These are phyloP conservation scores for Gortyna flavago DNA, from an alignment of 2,888 invertebrate genomes.

Conservation along the genomic window DNA sequence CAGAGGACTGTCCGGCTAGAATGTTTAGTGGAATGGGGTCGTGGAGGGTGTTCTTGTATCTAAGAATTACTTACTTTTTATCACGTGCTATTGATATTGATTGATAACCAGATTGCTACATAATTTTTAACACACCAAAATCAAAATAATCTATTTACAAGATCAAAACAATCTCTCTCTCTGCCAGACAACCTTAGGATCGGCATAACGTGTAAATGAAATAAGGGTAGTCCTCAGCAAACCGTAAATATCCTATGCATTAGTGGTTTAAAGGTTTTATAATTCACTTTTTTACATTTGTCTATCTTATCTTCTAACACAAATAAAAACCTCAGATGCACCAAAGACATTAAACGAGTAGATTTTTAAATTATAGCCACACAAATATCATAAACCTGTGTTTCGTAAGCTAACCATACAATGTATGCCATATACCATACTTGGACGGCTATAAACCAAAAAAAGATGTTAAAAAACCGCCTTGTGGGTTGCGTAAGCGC, in stretches of 20 bases:
- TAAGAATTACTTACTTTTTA: neutral
- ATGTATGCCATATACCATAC: slow-evolving; percentile 57
- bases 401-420: slow-evolving; percentile 59
- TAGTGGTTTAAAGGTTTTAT: neutral
- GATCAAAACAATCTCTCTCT: no score
- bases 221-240: neutral
- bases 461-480: slow-evolving; percentile 53
- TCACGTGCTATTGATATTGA: neutral
- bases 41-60: neutral
- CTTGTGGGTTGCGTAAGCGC: slow-evolving; percentile 52
- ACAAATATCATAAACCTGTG: slow-evolving; percentile 54
- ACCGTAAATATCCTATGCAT: neutral
- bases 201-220: neutral
- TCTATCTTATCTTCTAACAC: slow-evolving; percentile 31
- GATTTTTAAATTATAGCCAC: slow-evolving; percentile 55
- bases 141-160: neutral
- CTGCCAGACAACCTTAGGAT: no score
- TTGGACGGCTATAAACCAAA: slow-evolving; percentile 55
- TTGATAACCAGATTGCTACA: neutral
- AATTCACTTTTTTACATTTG: slow-evolving; percentile 1
- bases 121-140: neutral
- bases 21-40: neutral
- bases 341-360: slow-evolving; percentile 47
- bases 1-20: slow-evolving; percentile 1
- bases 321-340: slow-evolving; percentile 20